Evolutionary conservation across 2,888 invertebrate species (phyloP).

Genomic region (Nematopogon swammerdamellus): DNA sequence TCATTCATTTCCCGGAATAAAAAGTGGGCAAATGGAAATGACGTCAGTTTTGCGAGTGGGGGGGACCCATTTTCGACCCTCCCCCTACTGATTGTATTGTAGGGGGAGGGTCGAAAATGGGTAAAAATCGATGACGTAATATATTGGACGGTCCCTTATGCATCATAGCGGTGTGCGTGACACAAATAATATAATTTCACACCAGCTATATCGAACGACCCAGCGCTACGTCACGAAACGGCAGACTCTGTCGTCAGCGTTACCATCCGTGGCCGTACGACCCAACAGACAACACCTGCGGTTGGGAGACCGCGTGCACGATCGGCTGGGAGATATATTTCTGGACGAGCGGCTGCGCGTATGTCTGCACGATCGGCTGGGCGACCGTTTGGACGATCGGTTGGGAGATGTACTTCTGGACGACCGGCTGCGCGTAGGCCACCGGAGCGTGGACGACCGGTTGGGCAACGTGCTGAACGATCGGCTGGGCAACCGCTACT

Average conservation of each 20-base stretch:
- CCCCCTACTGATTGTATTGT: no score
- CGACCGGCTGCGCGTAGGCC: slow-evolving; percentile 13
- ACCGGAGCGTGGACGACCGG: slow-evolving; percentile 18
- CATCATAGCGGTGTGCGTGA: no score
- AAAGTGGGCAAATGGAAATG: no score
- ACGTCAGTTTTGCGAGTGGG: no score
- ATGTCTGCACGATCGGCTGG: slow-evolving; percentile 15
- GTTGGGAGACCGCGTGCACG: slow-evolving; percentile 14
- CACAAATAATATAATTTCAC: no score
- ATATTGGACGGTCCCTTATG: no score
- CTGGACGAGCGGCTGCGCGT: slow-evolving; percentile 14
- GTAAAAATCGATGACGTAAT: no score
- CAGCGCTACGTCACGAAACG: no score
- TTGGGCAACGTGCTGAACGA: slow-evolving; percentile 16
- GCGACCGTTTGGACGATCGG: slow-evolving; percentile 16
- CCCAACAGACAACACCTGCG: slow-evolving; percentile 5
- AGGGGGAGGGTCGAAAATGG: no score
- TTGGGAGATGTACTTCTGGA: slow-evolving; percentile 16
- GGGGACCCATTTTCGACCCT: no score
- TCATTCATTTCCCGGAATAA: no score
- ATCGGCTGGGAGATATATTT: slow-evolving; percentile 17
- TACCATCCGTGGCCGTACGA: slow-evolving; percentile 37
- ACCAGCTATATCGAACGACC: no score
- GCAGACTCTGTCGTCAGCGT: slow-evolving; percentile 6
- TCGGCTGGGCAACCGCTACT: slow-evolving; percentile 12